Evolutionary conservation across 2,797 vertebrate species (phyloP).

Genomic region (Calcarius lapponicus): DNA sequence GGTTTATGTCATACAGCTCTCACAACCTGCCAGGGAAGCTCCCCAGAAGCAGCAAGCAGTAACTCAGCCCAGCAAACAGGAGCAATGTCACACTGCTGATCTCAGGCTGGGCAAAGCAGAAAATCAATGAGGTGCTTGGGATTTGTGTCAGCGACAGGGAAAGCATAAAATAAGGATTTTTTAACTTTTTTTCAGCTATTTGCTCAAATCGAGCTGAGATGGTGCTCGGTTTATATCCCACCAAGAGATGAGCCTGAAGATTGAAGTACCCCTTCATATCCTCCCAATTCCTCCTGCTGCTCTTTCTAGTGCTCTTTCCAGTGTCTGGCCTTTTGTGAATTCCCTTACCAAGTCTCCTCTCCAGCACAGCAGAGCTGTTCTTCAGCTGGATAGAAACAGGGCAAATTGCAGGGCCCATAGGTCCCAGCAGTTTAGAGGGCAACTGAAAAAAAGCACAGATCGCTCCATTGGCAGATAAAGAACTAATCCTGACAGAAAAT

Average conservation of each 20-base stretch:
- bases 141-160: constrained; percentile 16
- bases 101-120: constrained; percentile 23
- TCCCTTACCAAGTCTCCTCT: not conserved
- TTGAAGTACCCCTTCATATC: not conserved
- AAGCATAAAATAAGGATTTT: not conserved
- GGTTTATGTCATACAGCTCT: not conserved
- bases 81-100: constrained; percentile 19
- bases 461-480: not conserved
- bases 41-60: not conserved
- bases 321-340: not conserved
- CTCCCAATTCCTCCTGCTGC: not conserved
- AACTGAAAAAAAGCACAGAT: not conserved
- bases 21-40: not conserved
- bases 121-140: constrained; percentile 44
- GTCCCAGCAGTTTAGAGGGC: not conserved
- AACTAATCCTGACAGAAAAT: constrained; percentile 4
- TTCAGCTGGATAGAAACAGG: not conserved
- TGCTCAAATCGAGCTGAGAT: not conserved
- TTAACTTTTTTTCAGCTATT: not conserved
- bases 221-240: not conserved
- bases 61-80: constrained; percentile 22
- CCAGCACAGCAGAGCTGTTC: not conserved
- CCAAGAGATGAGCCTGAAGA: not conserved
- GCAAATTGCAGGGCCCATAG: not conserved
- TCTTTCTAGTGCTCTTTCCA: not conserved